Conservation (phyloP, 2,888 invertebrate genomes). For the Pseudococcus longispinus region DNA sequence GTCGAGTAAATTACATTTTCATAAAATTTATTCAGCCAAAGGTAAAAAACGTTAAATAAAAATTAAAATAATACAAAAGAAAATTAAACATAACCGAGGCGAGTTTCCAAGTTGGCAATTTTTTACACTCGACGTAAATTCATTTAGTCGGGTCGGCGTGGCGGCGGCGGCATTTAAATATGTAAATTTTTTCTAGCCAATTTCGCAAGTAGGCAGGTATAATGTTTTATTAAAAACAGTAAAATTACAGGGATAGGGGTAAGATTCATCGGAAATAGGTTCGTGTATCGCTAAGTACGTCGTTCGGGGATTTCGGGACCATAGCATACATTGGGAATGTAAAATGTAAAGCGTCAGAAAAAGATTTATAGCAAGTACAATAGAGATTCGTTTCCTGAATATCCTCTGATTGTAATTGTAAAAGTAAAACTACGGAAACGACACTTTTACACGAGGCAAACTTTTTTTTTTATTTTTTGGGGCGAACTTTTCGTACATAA, state of each 20-base stretch:
- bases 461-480: background rate
- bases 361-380: slow-evolving; percentile 31
- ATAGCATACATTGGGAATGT: background rate
- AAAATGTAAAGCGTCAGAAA: slow-evolving; percentile 17
- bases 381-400: slow-evolving; percentile 43
- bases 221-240: slow-evolving; percentile 29
- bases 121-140: slow-evolving; percentile 11
- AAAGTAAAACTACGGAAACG: slow-evolving; percentile 42
- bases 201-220: background rate
- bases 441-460: slow-evolving; percentile 37
- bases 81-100: slow-evolving; percentile 22
- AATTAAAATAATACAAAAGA: slow-evolving; percentile 28
- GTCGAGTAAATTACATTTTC: slow-evolving; percentile 34
- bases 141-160: slow-evolving; percentile 18
- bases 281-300: slow-evolving; percentile 30
- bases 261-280: slow-evolving; percentile 38
- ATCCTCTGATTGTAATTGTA: slow-evolving; percentile 43
- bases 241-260: background rate
- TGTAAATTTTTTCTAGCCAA: slow-evolving; percentile 30
- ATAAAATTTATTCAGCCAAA: background rate
- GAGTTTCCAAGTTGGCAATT: slow-evolving; percentile 19
- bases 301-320: slow-evolving; percentile 26
- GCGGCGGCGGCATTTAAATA: slow-evolving; percentile 11
- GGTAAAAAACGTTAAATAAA: slow-evolving; percentile 32
- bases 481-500: background rate